Base-by-base conservation (phyloP, 2,888 invertebrate genomes). In the Caenorhabditis auriculariae region DNA sequence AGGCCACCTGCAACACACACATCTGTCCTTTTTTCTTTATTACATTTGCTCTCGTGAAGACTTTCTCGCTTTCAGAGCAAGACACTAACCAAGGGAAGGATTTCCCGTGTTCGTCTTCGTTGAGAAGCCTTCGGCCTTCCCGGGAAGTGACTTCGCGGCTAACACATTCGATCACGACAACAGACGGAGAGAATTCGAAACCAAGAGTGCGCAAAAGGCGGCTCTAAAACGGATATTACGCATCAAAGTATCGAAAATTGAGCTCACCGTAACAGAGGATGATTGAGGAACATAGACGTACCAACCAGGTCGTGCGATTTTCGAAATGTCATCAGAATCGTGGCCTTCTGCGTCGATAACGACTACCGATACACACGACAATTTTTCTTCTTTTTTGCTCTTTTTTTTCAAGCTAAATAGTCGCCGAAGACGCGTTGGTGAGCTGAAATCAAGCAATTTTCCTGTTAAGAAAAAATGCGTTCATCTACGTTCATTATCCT, bases 391-490 rank as follows among this genome's bases (percentile, higher is more conserved):
- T 47, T 46, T 51, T 46, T 56, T 56, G 45, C 60, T 60, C 45
- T 72, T 73, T 51, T 62, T 60, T 41, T 66, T 66, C 35, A 74
- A 41, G 12, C 73, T 64, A 46, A 74, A 74, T 28, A 74, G 55
- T 1, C 69, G 64, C 37, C 72, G 67, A 19, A 74, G 47, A 39
- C 72, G 69, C 4, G 73, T 66, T 21, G 73, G 74, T 12, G 74
- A 74, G 39, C 74, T 74, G 51, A 56, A 64, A 53, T 21, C 21
- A 27, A 24, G n/a, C 23, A 48, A 15, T 24, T 44, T n/a, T n/a
- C n/a, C n/a, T n/a, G n/a, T n/a, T n/a, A n/a, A n/a, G n/a, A n/a
- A n/a, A n/a, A n/a, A n/a, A n/a, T n/a, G n/a, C n/a, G n/a, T n/a
- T n/a, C n/a, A n/a, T n/a, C n/a, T n/a, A n/a, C n/a, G n/a, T n/a